Evolutionary conservation across 2,888 invertebrate genomes (phyloP).

Genomic region (Orthonychiurus folsomi): DNA sequence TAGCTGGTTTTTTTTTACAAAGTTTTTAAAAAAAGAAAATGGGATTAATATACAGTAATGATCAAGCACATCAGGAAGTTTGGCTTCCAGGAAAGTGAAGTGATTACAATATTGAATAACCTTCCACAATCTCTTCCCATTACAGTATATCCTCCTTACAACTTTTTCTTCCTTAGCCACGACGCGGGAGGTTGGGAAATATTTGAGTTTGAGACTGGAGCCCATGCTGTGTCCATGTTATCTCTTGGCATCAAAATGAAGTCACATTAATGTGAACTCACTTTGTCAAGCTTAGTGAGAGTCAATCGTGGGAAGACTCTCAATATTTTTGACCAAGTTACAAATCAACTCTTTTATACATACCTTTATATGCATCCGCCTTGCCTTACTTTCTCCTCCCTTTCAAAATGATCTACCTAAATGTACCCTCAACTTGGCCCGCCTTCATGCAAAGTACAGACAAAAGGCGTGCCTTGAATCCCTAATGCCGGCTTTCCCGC

Average conservation of each 20-base stretch:
- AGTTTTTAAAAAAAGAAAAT: neutral
- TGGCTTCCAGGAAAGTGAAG: too few relatives aligned
- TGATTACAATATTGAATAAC: too few relatives aligned
- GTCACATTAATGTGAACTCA: constrained; percentile 13
- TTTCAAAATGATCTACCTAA: neutral
- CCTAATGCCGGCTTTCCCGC: neutral
- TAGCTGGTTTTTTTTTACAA: neutral
- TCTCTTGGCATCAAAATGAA: constrained; percentile 11
- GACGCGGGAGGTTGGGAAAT: neutral
- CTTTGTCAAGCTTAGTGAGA: constrained; percentile 18
- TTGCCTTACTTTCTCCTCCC: neutral
- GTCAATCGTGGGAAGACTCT: neutral
- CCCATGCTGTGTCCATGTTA: neutral
- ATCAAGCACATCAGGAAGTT: too few relatives aligned
- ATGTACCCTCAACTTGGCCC: neutral
- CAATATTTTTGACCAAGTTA: constrained; percentile 10
- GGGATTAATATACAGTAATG: too few relatives aligned
- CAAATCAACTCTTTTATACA: constrained; percentile 9
- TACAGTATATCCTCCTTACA: neutral
- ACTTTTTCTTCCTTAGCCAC: neutral
- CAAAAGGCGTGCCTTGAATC: neutral
- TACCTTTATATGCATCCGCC: neutral
- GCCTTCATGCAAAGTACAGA: constrained; percentile 5
- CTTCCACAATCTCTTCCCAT: neutral
- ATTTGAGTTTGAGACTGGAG: neutral